Evolutionary conservation across 2,797 vertebrate species (phyloP), one percentile per base, ranked within the genome.

Genomic region (Toxotes lorentzi): DNA sequence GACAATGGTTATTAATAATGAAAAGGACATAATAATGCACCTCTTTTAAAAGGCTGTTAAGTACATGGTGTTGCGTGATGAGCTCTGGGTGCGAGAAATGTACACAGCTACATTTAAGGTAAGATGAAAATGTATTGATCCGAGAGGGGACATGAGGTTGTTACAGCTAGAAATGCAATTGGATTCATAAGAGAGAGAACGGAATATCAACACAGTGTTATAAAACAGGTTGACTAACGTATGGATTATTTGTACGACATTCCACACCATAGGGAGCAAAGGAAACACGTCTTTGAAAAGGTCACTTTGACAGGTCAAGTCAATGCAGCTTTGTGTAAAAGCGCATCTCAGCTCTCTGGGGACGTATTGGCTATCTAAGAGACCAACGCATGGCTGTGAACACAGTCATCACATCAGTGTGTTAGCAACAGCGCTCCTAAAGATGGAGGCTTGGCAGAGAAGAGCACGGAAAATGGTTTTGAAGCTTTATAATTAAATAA

Each of bases 1-100:
- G 66, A 70, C 72, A 60, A 76, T 73, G 34, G 69, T 35, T 53
- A 78, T 86, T 58, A 89, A 89, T 87, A 85, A 91, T 87, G 74
- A 54, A 88, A 71, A 41, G 41, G 53, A 70, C 65, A 45, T 82
- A 73, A 53, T 76, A 76, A 68, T 76, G 68, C n/a, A 47, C 34
- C 50, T 73, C 63, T 41, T 14, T 70, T 85, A 41, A 54, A 63
- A 62, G 23, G 35, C 53, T 76, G 71, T 70, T 23, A 51, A 11
- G 70, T 50, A 5, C 23, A 19, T 21, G 48, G 27, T 53, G 34
- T 67, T n/a, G n/a, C n/a, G 73, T 41, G 60, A 69, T 48, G 16
- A 77, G 17, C 13, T 8, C 19, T 61, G 4, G 27, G 17, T 14
- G 41, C 32, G 71, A 7, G 2, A 53, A 19, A 23, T 53, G 2